Conservation (phyloP, 2,113 vertebrate species). For the Neodon shergylaensis region DNA sequence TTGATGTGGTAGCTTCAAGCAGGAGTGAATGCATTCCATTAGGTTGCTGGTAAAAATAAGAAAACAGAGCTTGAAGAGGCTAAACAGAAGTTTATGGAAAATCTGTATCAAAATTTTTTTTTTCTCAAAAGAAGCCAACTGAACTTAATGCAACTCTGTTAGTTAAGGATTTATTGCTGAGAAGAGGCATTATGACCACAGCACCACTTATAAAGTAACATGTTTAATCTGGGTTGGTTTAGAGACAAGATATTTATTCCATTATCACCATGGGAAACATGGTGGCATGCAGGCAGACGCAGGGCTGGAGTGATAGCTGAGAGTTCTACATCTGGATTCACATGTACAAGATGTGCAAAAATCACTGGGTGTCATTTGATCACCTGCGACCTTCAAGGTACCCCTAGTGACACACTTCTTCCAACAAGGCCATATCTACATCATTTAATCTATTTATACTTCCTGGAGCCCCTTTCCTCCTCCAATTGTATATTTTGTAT, state of each 20-base stretch:
- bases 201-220: background rate
- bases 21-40: background rate
- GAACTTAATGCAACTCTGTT: background rate
- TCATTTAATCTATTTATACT: background rate
- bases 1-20: background rate
- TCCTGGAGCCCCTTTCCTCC: background rate
- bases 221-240: background rate
- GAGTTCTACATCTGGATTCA: background rate
- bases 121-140: background rate
- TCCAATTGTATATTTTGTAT: background rate
- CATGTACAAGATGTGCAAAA: background rate
- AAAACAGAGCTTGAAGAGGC: background rate
- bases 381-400: background rate
- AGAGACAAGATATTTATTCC: background rate
- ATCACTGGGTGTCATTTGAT: fast-evolving
- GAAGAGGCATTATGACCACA: background rate
- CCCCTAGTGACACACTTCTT: background rate
- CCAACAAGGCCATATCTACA: background rate
- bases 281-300: background rate
- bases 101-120: conserved; percentile 8
- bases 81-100: background rate
- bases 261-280: background rate
- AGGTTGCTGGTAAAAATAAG: background rate
- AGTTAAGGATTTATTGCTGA: background rate
- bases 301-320: background rate